Evolutionary conservation across 2,113 vertebrate species (phyloP), one percentile per base, ranked within the genome.

Genomic region (Rhinopomastus cyanomelas): DNA sequence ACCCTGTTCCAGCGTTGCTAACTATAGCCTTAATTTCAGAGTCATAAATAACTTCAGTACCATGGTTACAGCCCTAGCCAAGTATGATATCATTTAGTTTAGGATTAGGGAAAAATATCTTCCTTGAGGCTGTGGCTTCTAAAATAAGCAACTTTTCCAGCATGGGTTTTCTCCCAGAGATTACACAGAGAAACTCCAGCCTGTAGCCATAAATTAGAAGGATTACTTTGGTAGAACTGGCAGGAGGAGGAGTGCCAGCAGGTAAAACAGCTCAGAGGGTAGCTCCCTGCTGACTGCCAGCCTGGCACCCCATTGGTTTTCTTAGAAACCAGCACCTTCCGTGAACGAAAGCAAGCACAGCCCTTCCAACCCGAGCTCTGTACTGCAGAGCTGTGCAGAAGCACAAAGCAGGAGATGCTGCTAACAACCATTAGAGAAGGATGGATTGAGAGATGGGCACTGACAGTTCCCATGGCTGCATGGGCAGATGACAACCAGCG

Each of bases 11-110:
- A 96, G 51, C 69, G 93, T 93, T 97, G 69, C 95, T 96, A 96
- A 96, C 94, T 96, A 96, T 96, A 96, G 95, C 93, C 83, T 85
- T 94, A 90, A 90, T 93, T 87, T 94, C 81, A 92, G 88, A 92
- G 87, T 89, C 86, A 89, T 96, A 96, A 96, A 95, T 96, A 96
- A 96, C 92, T 81, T 57, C 81, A 94, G 76, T 93, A 11, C 94
- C 93, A 92, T 94, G 93, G 94, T 95, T 94, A 94, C 95, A 85
- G 94, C 37, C 22, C 90, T 30, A 93, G 95, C 95, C 96, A 96
- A 96, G 90, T 87, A 95, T 96, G 95, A 96, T 92, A 96, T 95
- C 95, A 96, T 84, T 87, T 86, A 79, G 92, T 90, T 96, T 92
- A 79, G 94, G 94, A 96, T 92, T 81, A 93, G 67, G 90, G 94